A percentile compares a stretch with the other conserved stretches of the same genome.
These are phyloP conservation scores for Alviniconcha strummeri DNA, from an alignment of 2,888 invertebrate species.

Conservation along the genomic window DNA sequence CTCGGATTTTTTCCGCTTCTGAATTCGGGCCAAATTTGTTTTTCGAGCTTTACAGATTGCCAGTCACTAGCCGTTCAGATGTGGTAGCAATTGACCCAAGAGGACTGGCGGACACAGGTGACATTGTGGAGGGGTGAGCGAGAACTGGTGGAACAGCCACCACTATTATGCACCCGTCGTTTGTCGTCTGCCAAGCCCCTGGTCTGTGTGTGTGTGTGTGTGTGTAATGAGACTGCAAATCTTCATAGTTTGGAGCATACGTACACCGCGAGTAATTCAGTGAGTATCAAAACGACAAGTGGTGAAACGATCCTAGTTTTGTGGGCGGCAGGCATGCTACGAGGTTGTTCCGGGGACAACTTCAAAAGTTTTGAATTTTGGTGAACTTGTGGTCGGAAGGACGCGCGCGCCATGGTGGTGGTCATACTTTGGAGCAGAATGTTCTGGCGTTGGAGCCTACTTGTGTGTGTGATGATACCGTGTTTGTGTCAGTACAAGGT, in stretches of 20 bases:
- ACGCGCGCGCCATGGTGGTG: no score
- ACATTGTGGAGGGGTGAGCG: slow-evolving; percentile 7
- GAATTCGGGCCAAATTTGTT: neutral
- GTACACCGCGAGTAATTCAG: neutral
- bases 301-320: neutral
- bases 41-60: slow-evolving; percentile 8
- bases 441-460: neutral
- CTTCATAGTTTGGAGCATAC: slow-evolving; percentile 6
- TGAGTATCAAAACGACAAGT: no score
- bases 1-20: no score
- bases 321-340: neutral
- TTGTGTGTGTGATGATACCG: neutral
- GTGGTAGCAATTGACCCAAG: slow-evolving; percentile 1
- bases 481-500: neutral
- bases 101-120: slow-evolving; percentile 5
- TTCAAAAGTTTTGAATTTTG: neutral
- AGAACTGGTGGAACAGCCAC: slow-evolving; percentile 14
- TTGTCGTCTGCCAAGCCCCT: slow-evolving; percentile 28
- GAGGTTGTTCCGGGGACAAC: neutral
- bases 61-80: no score
- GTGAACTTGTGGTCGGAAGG: neutral
- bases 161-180: slow-evolving; percentile 27
- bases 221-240: slow-evolving; percentile 13
- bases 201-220: no score
- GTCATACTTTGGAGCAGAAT: neutral